Percentiles rank a stretch among this genome's conserved stretches.
phyloP scores from a whole-genome alignment of 2,888 invertebrate species.

The Pollenia angustigena region DNA sequence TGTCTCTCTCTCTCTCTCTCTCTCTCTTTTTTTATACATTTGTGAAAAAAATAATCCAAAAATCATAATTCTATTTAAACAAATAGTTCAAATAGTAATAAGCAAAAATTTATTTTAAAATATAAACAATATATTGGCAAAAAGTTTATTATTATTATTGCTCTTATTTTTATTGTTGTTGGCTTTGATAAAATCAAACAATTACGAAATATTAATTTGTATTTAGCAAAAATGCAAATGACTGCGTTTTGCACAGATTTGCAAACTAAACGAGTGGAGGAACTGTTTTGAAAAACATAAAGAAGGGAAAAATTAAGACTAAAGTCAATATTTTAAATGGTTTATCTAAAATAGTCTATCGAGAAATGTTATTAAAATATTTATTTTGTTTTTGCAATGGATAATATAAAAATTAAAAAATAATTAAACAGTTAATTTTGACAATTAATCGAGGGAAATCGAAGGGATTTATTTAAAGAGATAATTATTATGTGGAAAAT shows the following conservation, averaged over 20 bases:
- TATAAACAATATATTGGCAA: not conserved
- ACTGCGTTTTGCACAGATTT: conserved; percentile 34
- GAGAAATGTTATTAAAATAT: conserved; percentile 43
- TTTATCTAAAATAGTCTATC: conserved; percentile 24
- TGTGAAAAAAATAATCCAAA: not conserved
- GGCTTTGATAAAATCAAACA: conserved; percentile 49
- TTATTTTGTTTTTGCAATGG: conserved; percentile 15
- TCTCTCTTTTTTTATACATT: not conserved
- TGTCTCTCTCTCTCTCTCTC: not conserved
- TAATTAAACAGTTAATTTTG: not conserved
- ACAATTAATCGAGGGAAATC: conserved; percentile 7
- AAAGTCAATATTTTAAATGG: conserved; percentile 22
- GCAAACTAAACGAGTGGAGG: not conserved
- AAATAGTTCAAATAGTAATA: conserved; percentile 25
- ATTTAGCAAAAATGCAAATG: conserved; percentile 51
- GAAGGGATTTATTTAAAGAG: conserved; percentile 17
- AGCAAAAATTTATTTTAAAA: conserved; percentile 27
- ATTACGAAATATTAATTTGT: conserved; percentile 53
- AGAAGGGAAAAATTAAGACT: not conserved
- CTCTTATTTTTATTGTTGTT: not conserved
- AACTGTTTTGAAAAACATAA: not conserved
- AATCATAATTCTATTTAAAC: conserved; percentile 26
- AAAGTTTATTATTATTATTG: not conserved
- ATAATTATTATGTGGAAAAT: conserved; percentile 35
- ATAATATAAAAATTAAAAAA: not conserved